These are phyloP conservation scores for Apteryx owenii DNA, from an alignment of 2,113 vertebrate genomes.

Conservation along the genomic window DNA sequence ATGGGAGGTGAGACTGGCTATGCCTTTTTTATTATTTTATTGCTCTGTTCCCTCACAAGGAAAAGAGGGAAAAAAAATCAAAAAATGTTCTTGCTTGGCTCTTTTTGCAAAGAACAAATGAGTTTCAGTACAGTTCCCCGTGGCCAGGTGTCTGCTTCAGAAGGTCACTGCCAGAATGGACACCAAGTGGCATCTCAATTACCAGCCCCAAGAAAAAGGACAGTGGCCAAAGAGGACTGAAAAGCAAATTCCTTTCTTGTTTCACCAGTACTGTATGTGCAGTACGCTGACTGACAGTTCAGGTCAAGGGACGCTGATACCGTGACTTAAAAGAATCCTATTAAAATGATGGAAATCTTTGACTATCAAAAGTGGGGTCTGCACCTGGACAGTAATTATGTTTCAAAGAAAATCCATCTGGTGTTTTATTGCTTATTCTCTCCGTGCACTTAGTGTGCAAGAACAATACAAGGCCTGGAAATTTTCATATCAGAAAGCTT, in stretches of 20 bases:
- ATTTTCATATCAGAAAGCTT: background rate
- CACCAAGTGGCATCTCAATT: background rate
- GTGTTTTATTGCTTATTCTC: constrained; percentile 7
- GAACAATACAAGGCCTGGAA: background rate
- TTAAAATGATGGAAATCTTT: constrained; percentile 26
- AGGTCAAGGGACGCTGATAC: background rate
- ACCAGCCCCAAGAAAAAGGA: background rate
- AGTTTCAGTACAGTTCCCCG: background rate
- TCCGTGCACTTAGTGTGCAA: background rate
- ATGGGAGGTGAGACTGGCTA: background rate
- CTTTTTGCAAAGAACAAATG: background rate
- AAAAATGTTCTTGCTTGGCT: background rate
- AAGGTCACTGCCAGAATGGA: background rate
- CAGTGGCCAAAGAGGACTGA: background rate
- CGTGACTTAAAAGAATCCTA: background rate
- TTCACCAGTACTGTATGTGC: rapidly evolving
- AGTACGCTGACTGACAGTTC: background rate
- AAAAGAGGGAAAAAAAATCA: background rate
- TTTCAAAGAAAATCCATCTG: constrained; percentile 46
- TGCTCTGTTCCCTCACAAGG: background rate
- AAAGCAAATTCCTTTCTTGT: background rate
- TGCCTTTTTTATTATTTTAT: constrained; percentile 1
- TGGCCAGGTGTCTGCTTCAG: background rate
- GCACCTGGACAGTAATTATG: background rate
- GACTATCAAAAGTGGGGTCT: background rate